Evolutionary conservation across 2,888 invertebrate species (phyloP), one percentile per base, ranked within the genome.

Genomic region (Holacanthella duospinosa): DNA sequence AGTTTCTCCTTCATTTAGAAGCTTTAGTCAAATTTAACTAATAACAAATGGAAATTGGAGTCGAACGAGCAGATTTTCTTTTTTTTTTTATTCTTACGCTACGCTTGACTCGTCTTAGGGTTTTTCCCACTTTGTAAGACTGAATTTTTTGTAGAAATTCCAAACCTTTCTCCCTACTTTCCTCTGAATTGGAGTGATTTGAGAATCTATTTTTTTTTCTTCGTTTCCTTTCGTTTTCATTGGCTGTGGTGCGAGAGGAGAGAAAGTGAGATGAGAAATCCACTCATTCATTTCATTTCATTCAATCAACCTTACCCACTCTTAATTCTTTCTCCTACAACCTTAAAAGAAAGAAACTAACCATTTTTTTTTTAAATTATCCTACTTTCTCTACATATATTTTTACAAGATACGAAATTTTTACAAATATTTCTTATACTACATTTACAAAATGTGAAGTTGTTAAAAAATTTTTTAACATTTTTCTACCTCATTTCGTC

Each of bases 21-120:
- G 62, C 66, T 66, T 68, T 68, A 66, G 65, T 65, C 65, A 67
- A 68, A 68, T 70, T 70, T 66, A 68, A 68, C 68, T 70, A 70
- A 70, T 70, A 68, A 70, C 62, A 59, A 68, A 70, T 68, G 70
- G 66, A 70, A 70, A 70, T 70, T 68, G 66, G 64, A 63, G 61
- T 55, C 55, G 62, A 61, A 48, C 43, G 61, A 60, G 36, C 9
- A 36, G 16, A 16, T 9, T n/a, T n/a, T 59, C 59, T 59, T 59
- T 29, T 57, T 28, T 4, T 29, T 57, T 29, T 29, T 9, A 53
- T 59, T 63, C 59, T 28, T 59, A 21, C 16, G 29, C 29, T 21
- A 36, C 21, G 44, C 24, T 29, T 29, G 25, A 55, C 61, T 54
- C 29, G 48, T 48, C 48, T 48, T 21, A 16, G 21, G 19, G 4